A percentile compares a stretch with the other conserved stretches of the same genome.
Evolutionary conservation across 2,888 invertebrate species (phyloP).

Genomic region (Pterostichus madidus): DNA sequence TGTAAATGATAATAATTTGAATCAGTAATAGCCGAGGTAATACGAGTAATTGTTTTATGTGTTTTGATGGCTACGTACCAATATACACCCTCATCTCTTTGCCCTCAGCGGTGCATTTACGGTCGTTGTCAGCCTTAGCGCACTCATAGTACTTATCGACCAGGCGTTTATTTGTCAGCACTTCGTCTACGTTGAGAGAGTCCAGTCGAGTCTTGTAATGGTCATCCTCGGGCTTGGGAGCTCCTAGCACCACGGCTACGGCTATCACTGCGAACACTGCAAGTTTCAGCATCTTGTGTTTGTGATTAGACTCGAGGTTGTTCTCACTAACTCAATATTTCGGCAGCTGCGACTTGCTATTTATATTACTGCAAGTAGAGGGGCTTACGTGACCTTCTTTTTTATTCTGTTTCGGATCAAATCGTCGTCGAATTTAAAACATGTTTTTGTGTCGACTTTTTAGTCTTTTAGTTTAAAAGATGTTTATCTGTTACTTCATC

Average conservation of each 20-base stretch:
- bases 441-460: conserved; percentile 31
- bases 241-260: conserved; percentile 66
- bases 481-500: conserved; percentile 41
- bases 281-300: conserved; percentile 68
- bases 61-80: not conserved
- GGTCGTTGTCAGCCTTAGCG: conserved; percentile 81
- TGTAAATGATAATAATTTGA: too few relatives aligned
- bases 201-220: conserved; percentile 84
- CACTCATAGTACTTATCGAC: conserved; percentile 77
- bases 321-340: not conserved
- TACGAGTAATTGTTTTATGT: too few relatives aligned
- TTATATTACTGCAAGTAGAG: conserved; percentile 20
- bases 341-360: not conserved
- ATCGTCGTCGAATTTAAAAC: conserved; percentile 32
- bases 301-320: not conserved
- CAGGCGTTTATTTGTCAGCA: conserved; percentile 83
- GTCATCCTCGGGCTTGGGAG: conserved; percentile 69
- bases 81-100: conserved; percentile 75
- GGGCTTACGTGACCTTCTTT: conserved; percentile 30
- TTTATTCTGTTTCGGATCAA: conserved; percentile 38
- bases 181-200: conserved; percentile 84
- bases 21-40: too few relatives aligned
- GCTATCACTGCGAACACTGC: conserved; percentile 68
- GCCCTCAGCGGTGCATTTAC: conserved; percentile 85
- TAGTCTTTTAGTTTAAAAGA: conserved; percentile 30